A percentile compares a stretch with the other conserved stretches of the same genome.
phyloP scores from a whole-genome alignment of 2,797 vertebrate species.

The Hozukius guyotensis region DNA sequence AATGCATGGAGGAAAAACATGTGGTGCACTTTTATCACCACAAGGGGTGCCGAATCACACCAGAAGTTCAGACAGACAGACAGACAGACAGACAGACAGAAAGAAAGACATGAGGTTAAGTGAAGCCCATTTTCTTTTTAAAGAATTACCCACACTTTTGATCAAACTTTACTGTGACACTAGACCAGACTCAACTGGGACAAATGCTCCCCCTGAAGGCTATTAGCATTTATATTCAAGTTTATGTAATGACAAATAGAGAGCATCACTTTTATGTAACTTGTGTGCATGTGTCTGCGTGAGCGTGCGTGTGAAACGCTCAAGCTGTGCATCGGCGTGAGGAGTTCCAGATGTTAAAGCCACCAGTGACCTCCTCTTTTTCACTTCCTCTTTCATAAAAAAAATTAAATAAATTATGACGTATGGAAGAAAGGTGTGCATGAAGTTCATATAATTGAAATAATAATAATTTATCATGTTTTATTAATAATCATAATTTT shows the following conservation, averaged over 20 bases:
- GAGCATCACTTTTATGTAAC: constrained; percentile 46
- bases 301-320: background rate
- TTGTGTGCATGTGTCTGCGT: background rate
- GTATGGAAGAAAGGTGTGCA: background rate
- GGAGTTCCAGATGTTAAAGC: background rate
- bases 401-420: background rate
- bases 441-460: background rate
- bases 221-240: background rate
- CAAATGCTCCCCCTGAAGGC: background rate
- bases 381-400: constrained; percentile 39
- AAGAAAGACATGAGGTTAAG: background rate
- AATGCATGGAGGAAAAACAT: background rate
- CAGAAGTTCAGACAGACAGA: background rate
- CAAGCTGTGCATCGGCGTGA: constrained; percentile 17
- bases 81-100: background rate
- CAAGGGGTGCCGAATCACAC: background rate
- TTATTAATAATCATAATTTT: too few relatives aligned
- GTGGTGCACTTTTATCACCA: background rate
- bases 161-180: background rate
- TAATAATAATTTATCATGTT: too few relatives aligned
- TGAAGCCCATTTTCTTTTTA: background rate
- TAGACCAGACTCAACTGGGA: background rate
- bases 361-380: background rate
- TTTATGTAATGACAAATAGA: constrained; percentile 43
- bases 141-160: background rate